Conservation (phyloP, 2,113 vertebrate species). For the Coryphaenoides rupestris region DNA sequence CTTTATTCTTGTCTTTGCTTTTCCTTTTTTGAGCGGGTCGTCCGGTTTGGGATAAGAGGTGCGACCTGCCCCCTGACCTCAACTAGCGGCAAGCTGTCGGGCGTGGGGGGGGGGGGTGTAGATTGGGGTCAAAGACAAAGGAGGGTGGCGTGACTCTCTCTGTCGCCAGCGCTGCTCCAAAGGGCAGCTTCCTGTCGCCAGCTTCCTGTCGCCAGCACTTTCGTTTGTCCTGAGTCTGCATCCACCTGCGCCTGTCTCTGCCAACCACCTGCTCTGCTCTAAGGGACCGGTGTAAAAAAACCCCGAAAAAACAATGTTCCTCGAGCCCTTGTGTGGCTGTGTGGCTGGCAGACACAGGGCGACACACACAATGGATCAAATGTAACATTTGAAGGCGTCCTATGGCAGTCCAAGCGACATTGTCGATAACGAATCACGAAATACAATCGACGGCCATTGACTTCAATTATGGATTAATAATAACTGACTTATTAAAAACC, state of each 20-base stretch:
- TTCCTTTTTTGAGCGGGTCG: no score
- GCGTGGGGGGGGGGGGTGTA: no score
- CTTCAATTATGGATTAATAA: not conserved
- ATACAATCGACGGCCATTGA: not conserved
- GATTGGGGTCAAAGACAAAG: no score
- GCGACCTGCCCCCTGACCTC: no score
- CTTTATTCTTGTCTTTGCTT: no score
- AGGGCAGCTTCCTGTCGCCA: no score
- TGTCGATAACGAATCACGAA: not conserved
- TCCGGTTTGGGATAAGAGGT: no score
- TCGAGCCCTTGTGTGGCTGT: no score
- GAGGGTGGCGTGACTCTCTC: no score
- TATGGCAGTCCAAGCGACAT: not conserved
- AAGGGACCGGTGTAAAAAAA: conserved; percentile 13
- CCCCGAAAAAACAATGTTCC: conserved; percentile 5
- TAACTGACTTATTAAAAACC: not conserved
- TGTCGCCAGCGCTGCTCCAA: no score
- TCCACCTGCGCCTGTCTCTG: conserved; percentile 30
- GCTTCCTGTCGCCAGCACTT: conserved; percentile 25
- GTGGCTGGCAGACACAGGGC: conserved; percentile 12
- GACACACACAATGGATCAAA: conserved; percentile 8
- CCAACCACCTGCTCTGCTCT: not conserved
- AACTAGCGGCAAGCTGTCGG: no score
- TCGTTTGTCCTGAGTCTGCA: conserved; percentile 28
- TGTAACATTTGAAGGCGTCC: not conserved